Evolutionary conservation across 2,888 invertebrate species (phyloP), one percentile per base, ranked within the genome.

Genomic region (Tetropium fuscum): DNA sequence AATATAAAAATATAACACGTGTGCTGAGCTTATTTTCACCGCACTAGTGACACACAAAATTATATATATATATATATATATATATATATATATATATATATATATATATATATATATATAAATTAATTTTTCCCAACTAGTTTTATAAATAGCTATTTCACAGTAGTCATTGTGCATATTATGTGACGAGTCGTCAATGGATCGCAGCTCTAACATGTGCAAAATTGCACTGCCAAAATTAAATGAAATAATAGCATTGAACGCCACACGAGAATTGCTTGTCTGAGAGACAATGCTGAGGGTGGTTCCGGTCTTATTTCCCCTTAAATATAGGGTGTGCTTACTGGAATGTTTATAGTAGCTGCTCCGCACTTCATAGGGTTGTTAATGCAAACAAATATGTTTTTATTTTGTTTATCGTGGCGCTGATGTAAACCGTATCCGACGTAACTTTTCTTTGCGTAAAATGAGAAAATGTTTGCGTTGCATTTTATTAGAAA

Each of bases 391-490:
- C 51, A 51, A 51, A 51, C 51, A 51, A 38, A 48, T 51, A 40
- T 27, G 40, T 40, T 51, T 51, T 51, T 51, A 51, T 40, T 25
- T 51, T 51, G 51, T 51, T 51, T 51, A 40, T 40, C 2, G 18
- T 34, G 11, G 25, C 16, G 15, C 20, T 15, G 40, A 20, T 40
- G 34, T 40, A 27, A 40, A 11, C 40, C 51, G 27, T 51, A 5
- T 16, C 15, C 11, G 25, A n/a, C 25, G 13, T n/a, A 38, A 20
- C 13, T 38, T 11, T n/a, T n/a, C 20, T 40, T 36, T 51, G n/a
- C 40, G 1, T 15, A 10, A 51, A 38, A 40, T 40, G 40, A 15
- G 27, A 51, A 51, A 40, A 40, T 51, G 27, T 51, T 51, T 51
- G 19, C 20, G 10, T n/a, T 51, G 51, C 16, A 7, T 40, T 51